phyloP scores from a whole-genome alignment of 2,113 vertebrate genomes.

The Thymallus thymallus region DNA sequence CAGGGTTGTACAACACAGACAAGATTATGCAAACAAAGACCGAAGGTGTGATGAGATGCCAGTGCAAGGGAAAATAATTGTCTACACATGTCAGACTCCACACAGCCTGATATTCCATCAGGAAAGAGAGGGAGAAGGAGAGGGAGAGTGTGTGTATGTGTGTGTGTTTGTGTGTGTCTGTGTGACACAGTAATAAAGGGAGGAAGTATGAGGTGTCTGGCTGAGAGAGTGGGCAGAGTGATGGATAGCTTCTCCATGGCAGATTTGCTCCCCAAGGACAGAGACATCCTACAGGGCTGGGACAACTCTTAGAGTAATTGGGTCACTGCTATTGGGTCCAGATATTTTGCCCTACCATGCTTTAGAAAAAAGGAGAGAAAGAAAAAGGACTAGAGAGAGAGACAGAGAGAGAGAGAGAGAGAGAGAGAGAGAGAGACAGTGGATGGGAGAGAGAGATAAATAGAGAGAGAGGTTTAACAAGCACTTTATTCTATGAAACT shows the following conservation, averaged over 20 bases:
- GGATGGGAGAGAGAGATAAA: constrained; percentile 12
- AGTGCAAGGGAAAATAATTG: constrained; percentile 42
- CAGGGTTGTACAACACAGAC: constrained; percentile 40
- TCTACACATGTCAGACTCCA: constrained; percentile 52
- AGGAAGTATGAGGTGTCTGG: constrained; percentile 45
- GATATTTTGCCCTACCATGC: constrained; percentile 44
- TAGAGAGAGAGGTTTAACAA: constrained; percentile 16
- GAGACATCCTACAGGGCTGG: constrained; percentile 55
- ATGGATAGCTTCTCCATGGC: constrained; percentile 57
- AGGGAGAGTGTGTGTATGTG: not conserved
- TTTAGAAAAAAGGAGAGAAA: constrained; percentile 25
- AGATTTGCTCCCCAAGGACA: constrained; percentile 59
- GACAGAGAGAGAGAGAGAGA: not conserved
- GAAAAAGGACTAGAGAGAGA: not conserved
- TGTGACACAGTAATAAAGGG: constrained; percentile 45
- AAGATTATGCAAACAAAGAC: constrained; percentile 58
- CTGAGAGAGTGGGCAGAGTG: constrained; percentile 38
- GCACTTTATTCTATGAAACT: no score
- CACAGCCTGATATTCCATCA: constrained; percentile 2
- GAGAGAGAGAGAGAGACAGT: not conserved
- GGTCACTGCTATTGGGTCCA: constrained; percentile 61
- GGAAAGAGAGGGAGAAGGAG: constrained; percentile 10
- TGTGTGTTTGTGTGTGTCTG: constrained; percentile 13
- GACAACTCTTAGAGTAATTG: constrained; percentile 69
- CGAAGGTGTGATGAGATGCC: constrained; percentile 60